These are phyloP conservation scores for Chloebia gouldiae DNA, from an alignment of 2,113 vertebrate genomes.

Conservation along the genomic window DNA sequence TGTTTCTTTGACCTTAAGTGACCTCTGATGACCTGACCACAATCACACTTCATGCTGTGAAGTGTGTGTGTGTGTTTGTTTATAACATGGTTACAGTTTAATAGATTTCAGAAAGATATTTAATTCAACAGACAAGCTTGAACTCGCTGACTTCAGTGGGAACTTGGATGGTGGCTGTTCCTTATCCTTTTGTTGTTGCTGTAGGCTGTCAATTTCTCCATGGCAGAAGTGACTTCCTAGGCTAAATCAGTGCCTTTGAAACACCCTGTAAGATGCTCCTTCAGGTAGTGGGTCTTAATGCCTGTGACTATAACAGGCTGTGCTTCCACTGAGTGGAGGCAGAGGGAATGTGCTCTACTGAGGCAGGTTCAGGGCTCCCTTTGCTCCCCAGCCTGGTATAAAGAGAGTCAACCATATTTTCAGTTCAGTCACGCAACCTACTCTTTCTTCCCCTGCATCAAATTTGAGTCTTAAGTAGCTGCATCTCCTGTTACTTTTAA, in stretches of 20 bases:
- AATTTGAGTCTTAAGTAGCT: not conserved
- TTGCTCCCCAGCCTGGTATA: not conserved
- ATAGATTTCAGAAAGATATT: not conserved
- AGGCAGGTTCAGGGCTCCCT: not conserved
- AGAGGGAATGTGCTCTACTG: not conserved
- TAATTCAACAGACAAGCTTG: not conserved
- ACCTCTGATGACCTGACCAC: not conserved
- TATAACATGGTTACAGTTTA: not conserved
- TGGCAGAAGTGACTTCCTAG: not conserved
- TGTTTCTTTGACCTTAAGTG: not conserved
- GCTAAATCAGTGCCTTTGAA: not conserved
- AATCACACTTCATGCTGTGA: not conserved
- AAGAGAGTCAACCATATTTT: not conserved
- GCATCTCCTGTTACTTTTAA: not conserved
- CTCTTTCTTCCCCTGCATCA: not conserved
- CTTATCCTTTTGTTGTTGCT: not conserved
- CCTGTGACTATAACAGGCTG: rapidly evolving
- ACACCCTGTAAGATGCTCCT: not conserved
- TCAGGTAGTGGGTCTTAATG: not conserved
- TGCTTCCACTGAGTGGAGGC: not conserved
- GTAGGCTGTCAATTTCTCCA: not conserved
- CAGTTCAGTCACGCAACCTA: not conserved
- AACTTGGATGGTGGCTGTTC: not conserved
- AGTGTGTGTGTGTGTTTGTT: not conserved
- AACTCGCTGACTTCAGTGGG: not conserved